Evolutionary conservation across 2,797 vertebrate genomes (phyloP).

Genomic region (Esox lucius): DNA sequence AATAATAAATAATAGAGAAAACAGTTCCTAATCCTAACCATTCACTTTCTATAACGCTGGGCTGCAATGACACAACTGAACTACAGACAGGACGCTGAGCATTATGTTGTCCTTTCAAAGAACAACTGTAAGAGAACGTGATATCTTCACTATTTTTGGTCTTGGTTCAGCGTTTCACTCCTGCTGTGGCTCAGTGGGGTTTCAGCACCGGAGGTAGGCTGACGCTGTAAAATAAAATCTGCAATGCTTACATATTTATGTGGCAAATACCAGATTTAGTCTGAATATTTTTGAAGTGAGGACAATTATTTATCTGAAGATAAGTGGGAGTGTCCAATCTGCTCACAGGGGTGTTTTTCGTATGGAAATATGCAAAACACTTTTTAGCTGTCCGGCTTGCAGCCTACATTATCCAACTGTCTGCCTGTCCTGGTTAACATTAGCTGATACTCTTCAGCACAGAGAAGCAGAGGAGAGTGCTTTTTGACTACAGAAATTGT

Average conservation of each 20-base stretch:
- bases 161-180: neutral
- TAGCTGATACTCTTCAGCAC: neutral
- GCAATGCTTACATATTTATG: conserved; percentile 40
- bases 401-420: neutral
- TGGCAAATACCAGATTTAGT: conserved; percentile 13
- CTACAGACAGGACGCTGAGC: neutral
- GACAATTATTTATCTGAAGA: neutral
- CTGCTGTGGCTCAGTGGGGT: conserved; percentile 16
- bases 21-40: neutral
- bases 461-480: neutral
- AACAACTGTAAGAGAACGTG: neutral
- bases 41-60: neutral
- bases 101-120: neutral
- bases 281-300: conserved; percentile 14
- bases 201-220: conserved; percentile 14
- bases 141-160: neutral
- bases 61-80: neutral
- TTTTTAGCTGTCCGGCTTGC: neutral
- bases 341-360: neutral
- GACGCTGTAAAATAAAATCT: conserved; percentile 16
- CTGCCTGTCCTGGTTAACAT: neutral
- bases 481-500: neutral
- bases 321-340: neutral
- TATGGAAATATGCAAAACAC: neutral
- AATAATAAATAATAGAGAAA: neutral